Percentiles rank a stretch among this genome's conserved stretches.
phyloP scores from a whole-genome alignment of 2,888 invertebrate genomes.

The Aproaerema taeniolella region DNA sequence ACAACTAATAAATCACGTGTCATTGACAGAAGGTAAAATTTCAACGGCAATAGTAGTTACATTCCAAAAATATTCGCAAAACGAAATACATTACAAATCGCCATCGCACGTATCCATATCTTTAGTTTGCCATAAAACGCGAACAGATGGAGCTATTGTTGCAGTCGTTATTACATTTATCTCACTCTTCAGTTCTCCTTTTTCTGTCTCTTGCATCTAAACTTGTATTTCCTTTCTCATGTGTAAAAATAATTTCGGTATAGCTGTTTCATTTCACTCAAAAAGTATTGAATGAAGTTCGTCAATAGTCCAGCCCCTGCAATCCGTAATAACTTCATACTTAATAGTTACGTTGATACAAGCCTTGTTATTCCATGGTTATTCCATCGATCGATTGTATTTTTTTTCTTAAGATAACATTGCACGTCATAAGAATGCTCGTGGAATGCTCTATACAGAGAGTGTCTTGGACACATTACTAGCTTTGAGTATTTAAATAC shows the following conservation, averaged over 20 bases:
- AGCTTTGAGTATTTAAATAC: too few relatives aligned
- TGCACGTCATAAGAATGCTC: too few relatives aligned
- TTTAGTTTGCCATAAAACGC: conserved; percentile 24
- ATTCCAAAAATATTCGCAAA: conserved; percentile 43
- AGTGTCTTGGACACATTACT: too few relatives aligned
- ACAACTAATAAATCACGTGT: conserved; percentile 12
- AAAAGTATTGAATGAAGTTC: background rate
- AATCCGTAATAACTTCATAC: too few relatives aligned
- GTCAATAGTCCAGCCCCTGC: background rate
- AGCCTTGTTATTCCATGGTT: too few relatives aligned
- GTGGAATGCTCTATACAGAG: too few relatives aligned
- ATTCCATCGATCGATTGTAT: too few relatives aligned
- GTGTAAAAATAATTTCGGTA: background rate
- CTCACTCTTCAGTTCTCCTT: conserved; percentile 11
- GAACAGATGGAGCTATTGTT: conserved; percentile 22
- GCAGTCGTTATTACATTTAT: conserved; percentile 18
- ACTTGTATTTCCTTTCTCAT: background rate
- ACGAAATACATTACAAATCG: conserved; percentile 51
- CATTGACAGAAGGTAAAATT: conserved; percentile 20
- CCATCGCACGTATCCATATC: conserved; percentile 34
- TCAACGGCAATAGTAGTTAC: conserved; percentile 5
- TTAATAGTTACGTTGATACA: too few relatives aligned
- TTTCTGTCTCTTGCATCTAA: conserved; percentile 11
- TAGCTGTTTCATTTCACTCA: background rate
- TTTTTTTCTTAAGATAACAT: too few relatives aligned